Conservation (phyloP, 2,888 invertebrate species). For the Branchipolynoe longqiensis region DNA sequence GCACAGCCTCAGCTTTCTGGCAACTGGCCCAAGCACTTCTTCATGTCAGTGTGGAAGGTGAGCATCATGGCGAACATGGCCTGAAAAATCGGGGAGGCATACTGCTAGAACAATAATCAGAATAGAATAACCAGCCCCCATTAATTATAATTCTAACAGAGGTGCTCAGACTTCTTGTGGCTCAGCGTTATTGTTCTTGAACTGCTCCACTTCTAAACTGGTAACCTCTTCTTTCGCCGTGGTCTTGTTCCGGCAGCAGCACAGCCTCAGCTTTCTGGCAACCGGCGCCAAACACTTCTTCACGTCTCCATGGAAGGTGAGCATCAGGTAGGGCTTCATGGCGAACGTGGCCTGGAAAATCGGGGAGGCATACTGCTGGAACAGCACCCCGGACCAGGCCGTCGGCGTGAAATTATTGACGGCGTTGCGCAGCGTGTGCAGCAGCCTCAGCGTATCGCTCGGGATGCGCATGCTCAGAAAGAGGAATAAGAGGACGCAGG, state of each 20-base stretch:
- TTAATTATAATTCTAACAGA: too few relatives aligned
- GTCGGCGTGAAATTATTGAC: constrained; percentile 16
- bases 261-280: background rate
- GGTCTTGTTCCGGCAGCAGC: background rate
- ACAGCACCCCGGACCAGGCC: background rate
- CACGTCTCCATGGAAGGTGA: background rate
- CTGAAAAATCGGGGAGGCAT: background rate
- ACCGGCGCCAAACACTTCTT: background rate
- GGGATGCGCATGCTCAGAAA: constrained; percentile 21
- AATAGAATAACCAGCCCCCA: too few relatives aligned
- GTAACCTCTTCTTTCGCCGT: background rate
- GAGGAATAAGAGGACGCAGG: background rate
- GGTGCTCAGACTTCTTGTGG: constrained; percentile 4
- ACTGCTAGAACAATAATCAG: background rate
- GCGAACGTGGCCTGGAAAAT: constrained; percentile 12
- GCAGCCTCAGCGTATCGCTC: constrained; percentile 1
- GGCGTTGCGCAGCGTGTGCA: constrained; percentile 16
- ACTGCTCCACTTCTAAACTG: background rate
- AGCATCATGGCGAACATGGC: constrained; percentile 12
- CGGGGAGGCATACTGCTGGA: background rate
- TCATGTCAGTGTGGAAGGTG: background rate
- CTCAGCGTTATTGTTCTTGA: constrained; percentile 20
- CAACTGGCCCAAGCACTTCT: background rate
- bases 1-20: background rate
- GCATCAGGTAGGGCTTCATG: constrained; percentile 14